Conservation (phyloP, 2,888 invertebrate species). For the Diarsia brunnea region DNA sequence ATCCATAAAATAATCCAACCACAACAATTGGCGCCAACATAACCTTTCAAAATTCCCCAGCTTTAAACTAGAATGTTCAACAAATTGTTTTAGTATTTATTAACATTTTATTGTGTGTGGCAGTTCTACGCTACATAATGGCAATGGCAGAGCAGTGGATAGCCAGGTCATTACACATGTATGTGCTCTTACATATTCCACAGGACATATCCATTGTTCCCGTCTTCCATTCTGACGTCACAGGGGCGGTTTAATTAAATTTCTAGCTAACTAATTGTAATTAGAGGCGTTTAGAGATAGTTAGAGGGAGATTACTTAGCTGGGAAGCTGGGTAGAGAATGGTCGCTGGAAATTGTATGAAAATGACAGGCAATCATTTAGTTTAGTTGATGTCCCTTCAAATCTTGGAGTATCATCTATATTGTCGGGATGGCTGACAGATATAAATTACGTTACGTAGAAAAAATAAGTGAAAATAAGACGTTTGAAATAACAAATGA, state of each 20-base stretch:
- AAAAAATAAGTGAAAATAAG: conserved; percentile 18
- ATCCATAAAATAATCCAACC: background rate
- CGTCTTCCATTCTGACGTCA: conserved; percentile 27
- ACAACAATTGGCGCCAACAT: conserved; percentile 13
- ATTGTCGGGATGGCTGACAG: conserved; percentile 2
- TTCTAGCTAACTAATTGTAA: conserved; percentile 57
- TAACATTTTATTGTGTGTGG: conserved; percentile 34
- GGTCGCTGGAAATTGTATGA: conserved; percentile 20
- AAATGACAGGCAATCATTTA: conserved; percentile 25
- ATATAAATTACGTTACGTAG: conserved; percentile 23
- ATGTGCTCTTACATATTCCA: conserved; percentile 30
- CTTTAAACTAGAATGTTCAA: conserved; percentile 2
- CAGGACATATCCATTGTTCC: conserved; percentile 45
- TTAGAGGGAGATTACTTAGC: conserved; percentile 28
- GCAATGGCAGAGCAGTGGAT: conserved; percentile 22
- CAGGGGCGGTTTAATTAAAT: conserved; percentile 60
- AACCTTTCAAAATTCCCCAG: conserved; percentile 18
- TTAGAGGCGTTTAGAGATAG: conserved; percentile 50
- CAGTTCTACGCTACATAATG: conserved; percentile 5
- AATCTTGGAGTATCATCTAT: background rate
- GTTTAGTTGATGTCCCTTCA: background rate
- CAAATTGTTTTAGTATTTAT: conserved; percentile 18
- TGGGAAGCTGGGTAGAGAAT: conserved; percentile 13
- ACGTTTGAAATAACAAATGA: conserved; percentile 22
- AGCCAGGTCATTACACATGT: conserved; percentile 16